These are phyloP conservation scores for Sciurus carolinensis DNA, from an alignment of 2,797 vertebrate genomes.

Conservation along the genomic window DNA sequence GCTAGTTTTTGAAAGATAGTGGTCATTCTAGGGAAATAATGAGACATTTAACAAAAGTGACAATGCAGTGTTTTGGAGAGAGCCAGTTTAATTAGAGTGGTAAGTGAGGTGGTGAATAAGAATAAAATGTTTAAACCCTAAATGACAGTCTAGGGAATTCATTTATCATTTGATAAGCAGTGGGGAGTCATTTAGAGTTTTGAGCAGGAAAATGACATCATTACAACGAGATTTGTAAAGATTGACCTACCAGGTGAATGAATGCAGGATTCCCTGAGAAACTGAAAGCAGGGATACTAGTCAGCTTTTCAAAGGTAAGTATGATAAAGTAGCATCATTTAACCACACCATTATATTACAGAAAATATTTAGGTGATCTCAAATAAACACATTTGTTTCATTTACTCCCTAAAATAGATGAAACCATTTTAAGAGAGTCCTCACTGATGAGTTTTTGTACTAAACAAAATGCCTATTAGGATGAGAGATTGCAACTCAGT, in stretches of 20 bases:
- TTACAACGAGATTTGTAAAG: not conserved
- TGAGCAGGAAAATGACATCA: not conserved
- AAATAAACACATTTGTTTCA: slow-evolving; percentile 77
- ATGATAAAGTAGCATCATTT: slow-evolving; percentile 33
- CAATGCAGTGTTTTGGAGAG: not conserved
- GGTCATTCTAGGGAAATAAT: not conserved
- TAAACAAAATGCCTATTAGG: slow-evolving; percentile 87
- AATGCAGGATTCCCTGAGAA: not conserved
- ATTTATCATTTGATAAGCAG: slow-evolving; percentile 31
- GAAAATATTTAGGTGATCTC: slow-evolving; percentile 79
- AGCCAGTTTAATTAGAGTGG: not conserved
- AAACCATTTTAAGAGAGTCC: slow-evolving; percentile 81
- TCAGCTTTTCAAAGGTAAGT: not conserved
- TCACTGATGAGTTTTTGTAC: slow-evolving; percentile 84
- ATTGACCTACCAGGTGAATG: not conserved
- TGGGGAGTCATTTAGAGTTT: not conserved
- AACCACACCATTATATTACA: slow-evolving; percentile 61
- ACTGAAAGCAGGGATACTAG: not conserved
- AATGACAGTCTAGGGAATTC: not conserved
- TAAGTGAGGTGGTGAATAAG: not conserved
- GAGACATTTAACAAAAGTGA: not conserved
- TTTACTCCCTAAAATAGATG: slow-evolving; percentile 81
- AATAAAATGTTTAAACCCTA: not conserved
- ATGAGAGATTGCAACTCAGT: slow-evolving; percentile 86
- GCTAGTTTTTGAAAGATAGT: not conserved